Evolutionary conservation across 2,113 vertebrate species (phyloP), one percentile per base, ranked within the genome.

Genomic region (Melanotaenia duboulayi): DNA sequence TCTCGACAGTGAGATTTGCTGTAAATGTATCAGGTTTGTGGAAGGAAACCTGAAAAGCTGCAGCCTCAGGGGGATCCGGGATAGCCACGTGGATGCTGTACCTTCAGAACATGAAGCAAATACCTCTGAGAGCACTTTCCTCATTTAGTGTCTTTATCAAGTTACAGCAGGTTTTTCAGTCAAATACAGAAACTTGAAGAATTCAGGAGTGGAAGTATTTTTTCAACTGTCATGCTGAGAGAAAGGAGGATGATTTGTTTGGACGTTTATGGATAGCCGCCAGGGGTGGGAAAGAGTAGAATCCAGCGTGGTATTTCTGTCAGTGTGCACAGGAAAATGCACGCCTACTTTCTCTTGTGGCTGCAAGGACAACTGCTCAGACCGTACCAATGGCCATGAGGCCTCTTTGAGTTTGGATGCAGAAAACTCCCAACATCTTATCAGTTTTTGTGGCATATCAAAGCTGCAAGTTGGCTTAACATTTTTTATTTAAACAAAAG

Each of bases 251-350:
- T 52, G 61, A 68, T 82, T 86, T 78, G 75, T 65, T 87, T 76
- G 71, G 66, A 78, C 60, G 12, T 83, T 74, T 80, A 48, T 48
- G 44, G 66, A 75, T 59, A 40, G 76, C 58, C 14, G n/a, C 11
- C 48, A 14, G 59, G 48, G 49, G 42, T n/a, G 71, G 65, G 48
- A 24, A 69, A 46, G 65, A 77, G 65, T 68, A 66, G 85, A 72
- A 25, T 66, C 46, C 55, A 28, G 13, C 60, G 65, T 50, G 50
- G 74, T 89, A 84, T 80, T 82, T 84, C 71, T 85, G 74, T 85
- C 82, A 79, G 23, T 2, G 23, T 48, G 78, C 55, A 35, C 32
- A 23, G 42, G 57, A 72, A 85, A 66, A 80, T 5, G 57, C 71
- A 72, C 7, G 4, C 78, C 82, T 62, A 76, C 46, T 49, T 65